Conservation (phyloP, 2,888 invertebrate genomes). For the Andrena haemorrhoa region DNA sequence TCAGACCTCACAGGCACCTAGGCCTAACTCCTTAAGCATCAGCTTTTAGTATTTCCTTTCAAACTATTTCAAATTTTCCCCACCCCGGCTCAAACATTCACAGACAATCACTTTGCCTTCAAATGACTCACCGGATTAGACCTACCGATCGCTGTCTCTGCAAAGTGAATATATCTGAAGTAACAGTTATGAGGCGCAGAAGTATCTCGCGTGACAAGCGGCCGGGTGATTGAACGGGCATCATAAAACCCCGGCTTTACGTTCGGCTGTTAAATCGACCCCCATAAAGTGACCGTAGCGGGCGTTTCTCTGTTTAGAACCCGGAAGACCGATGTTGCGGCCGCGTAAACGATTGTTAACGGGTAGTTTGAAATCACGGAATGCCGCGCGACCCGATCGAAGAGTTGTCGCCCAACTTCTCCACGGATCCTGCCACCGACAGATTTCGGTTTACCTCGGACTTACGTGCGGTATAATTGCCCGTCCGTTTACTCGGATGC, state of each 20-base stretch:
- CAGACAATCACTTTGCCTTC: too few relatives aligned
- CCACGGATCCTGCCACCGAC: slow-evolving; percentile 52
- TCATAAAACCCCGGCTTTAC: slow-evolving; percentile 51
- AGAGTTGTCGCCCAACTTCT: slow-evolving; percentile 59
- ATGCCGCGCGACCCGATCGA: slow-evolving; percentile 53
- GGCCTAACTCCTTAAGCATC: too few relatives aligned
- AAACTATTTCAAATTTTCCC: too few relatives aligned
- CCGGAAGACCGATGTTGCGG: slow-evolving; percentile 40
- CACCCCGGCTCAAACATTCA: too few relatives aligned
- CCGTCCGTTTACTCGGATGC: slow-evolving; percentile 40
- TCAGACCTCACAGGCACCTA: too few relatives aligned
- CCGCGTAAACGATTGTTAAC: slow-evolving; percentile 64
- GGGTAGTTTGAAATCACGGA: slow-evolving; percentile 61
- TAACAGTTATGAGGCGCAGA: too few relatives aligned
- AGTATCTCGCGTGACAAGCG: too few relatives aligned
- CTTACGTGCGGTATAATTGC: slow-evolving; percentile 68
- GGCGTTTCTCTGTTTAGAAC: slow-evolving; percentile 25
- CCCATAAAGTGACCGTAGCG: slow-evolving; percentile 34
- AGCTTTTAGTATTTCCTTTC: too few relatives aligned
- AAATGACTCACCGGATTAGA: too few relatives aligned
- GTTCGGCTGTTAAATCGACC: slow-evolving; percentile 35
- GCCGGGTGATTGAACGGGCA: slow-evolving; percentile 36
- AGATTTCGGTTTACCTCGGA: slow-evolving; percentile 71
- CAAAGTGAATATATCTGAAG: too few relatives aligned
- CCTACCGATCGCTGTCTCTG: too few relatives aligned